Percentiles rank a stretch among this genome's conserved stretches.
Evolutionary conservation across 1,140 invertebrate species (phyloP).

Genomic region (Eurosta solidaginis): DNA sequence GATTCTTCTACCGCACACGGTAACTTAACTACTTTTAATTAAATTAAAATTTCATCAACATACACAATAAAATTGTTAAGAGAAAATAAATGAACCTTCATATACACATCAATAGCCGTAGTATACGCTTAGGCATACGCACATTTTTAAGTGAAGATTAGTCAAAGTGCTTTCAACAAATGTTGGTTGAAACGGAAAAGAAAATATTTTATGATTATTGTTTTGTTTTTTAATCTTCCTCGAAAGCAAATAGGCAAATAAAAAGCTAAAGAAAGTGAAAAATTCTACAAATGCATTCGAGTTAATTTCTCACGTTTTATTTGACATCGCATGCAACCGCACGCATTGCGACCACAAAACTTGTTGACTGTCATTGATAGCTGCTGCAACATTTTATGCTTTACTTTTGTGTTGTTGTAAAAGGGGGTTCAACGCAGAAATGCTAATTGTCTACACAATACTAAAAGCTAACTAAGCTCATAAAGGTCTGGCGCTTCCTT

Average conservation of each 20-base stretch:
- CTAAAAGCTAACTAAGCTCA: not conserved
- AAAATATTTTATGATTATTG: no score
- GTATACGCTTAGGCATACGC: no score
- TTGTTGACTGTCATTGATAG: not conserved
- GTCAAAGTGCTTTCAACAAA: no score
- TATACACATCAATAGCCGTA: no score
- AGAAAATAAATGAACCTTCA: no score
- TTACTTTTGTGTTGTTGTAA: not conserved
- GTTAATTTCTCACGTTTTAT: constrained; percentile 16
- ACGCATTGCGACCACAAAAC: constrained; percentile 1
- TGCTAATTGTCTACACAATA: not conserved
- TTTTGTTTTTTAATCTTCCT: no score
- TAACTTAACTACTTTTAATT: no score
- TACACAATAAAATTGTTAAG: no score
- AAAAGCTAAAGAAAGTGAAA: constrained; percentile 15
- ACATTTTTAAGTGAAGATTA: no score
- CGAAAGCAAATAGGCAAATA: not conserved
- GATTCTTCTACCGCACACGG: no score
- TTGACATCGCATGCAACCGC: not conserved
- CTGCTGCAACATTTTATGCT: not conserved
- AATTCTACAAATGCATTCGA: not conserved
- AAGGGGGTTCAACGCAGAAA: not conserved
- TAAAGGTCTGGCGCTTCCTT: not conserved
- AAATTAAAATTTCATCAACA: no score
- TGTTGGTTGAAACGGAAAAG: no score